Evolutionary conservation across 2,797 vertebrate species (phyloP).

Genomic region (Bufotes viridis): DNA sequence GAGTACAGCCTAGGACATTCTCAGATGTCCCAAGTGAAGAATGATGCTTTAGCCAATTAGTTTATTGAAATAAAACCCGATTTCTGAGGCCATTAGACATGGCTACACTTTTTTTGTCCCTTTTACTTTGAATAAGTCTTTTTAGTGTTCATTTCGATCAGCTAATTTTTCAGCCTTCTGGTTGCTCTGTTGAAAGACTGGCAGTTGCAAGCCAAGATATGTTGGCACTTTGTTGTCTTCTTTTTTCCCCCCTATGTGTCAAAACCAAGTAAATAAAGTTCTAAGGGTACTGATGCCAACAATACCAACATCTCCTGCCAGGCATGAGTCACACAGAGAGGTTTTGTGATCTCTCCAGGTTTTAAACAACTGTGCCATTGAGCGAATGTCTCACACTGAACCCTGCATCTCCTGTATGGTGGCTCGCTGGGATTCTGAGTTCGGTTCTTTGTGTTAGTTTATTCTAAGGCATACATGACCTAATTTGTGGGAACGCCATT

Average conservation of each 20-base stretch:
- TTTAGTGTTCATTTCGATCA: conserved; percentile 53
- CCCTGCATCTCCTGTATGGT: conserved; percentile 38
- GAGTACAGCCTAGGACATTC: neutral
- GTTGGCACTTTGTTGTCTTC: conserved; percentile 56
- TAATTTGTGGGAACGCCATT: conserved; percentile 6
- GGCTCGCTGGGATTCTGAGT: conserved; percentile 11
- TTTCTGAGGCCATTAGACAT: neutral
- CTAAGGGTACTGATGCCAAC: conserved; percentile 49
- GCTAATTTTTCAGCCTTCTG: conserved; percentile 63
- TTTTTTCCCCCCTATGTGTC: conserved; percentile 47
- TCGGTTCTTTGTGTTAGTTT: conserved; percentile 39
- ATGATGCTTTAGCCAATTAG: neutral
- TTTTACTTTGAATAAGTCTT: conserved; percentile 64
- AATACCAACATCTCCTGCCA: conserved; percentile 51
- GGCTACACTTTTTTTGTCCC: conserved; percentile 1
- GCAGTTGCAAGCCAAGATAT: conserved; percentile 55
- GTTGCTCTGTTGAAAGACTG: conserved; percentile 58
- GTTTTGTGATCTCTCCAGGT: conserved; percentile 37
- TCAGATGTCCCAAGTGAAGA: conserved; percentile 1
- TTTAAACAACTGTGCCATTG: conserved; percentile 1
- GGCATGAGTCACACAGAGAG: conserved; percentile 55
- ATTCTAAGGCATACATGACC: conserved; percentile 36
- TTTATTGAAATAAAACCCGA: conserved; percentile 19
- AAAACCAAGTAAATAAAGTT: conserved; percentile 56
- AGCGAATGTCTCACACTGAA: conserved; percentile 31